Percentiles rank a stretch among this genome's conserved stretches.
Conservation (phyloP, 2,113 vertebrate species). For the Petrocephalus zakoni region DNA sequence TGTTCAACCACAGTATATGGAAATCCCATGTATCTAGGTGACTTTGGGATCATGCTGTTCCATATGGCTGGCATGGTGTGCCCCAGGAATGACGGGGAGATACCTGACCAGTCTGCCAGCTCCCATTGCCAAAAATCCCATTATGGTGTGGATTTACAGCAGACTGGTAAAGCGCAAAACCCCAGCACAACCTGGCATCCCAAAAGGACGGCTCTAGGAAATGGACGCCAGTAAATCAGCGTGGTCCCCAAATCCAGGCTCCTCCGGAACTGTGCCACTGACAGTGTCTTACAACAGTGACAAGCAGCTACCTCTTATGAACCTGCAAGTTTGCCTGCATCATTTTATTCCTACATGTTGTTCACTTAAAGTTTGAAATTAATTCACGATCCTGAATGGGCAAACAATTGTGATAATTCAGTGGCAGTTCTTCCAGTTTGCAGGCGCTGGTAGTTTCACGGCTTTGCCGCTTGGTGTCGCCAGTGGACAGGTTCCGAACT, state of each 20-base stretch:
- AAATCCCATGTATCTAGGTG: background rate
- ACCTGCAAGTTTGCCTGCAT: background rate
- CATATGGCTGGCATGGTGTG: background rate
- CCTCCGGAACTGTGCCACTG: background rate
- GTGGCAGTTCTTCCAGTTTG: background rate
- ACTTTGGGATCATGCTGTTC: background rate
- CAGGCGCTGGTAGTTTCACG: background rate
- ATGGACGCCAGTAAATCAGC: background rate
- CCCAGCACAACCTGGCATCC: background rate
- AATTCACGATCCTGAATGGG: background rate
- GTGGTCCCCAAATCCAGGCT: background rate
- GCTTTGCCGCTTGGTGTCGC: background rate
- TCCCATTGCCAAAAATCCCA: background rate
- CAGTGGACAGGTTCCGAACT: background rate
- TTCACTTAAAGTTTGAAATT: background rate
- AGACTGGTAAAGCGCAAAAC: background rate
- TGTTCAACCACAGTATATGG: background rate
- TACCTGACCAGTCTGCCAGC: background rate
- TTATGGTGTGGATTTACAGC: background rate
- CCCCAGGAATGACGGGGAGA: background rate
- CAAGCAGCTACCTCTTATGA: background rate
- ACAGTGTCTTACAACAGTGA: background rate
- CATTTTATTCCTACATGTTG: background rate
- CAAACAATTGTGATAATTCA: background rate
- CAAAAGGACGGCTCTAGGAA: background rate